These are phyloP conservation scores for Hylaeus anthracinus DNA, from an alignment of 1,140 invertebrate genomes.

Conservation along the genomic window DNA sequence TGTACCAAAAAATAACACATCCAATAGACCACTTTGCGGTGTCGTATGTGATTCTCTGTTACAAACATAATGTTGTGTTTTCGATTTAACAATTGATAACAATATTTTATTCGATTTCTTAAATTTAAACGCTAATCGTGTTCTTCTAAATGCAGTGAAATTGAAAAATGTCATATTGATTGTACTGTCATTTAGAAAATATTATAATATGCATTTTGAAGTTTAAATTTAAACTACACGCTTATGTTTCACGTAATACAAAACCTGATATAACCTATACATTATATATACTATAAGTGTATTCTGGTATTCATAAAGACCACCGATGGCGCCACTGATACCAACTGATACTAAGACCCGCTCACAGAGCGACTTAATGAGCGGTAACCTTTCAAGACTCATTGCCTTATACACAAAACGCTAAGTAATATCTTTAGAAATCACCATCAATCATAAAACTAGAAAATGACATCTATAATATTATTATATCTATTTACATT, in stretches of 20 bases:
- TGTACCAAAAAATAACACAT: conserved; percentile 86
- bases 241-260: neutral
- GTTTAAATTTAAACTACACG: neutral
- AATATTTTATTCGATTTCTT: conserved; percentile 8
- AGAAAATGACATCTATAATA: too few relatives aligned
- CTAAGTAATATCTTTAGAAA: too few relatives aligned
- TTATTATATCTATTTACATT: too few relatives aligned
- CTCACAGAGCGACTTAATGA: too few relatives aligned
- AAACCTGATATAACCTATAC: too few relatives aligned
- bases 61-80: neutral
- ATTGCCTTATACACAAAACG: too few relatives aligned
- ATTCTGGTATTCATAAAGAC: too few relatives aligned
- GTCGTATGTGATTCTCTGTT: neutral
- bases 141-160: neutral
- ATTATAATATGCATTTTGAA: neutral
- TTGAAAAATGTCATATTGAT: conserved; percentile 20
- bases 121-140: neutral
- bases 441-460: too few relatives aligned
- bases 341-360: too few relatives aligned
- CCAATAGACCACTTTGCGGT: conserved; percentile 74
- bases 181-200: neutral
- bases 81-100: neutral
- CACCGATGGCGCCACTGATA: too few relatives aligned
- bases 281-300: too few relatives aligned
- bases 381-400: neutral